These are phyloP conservation scores for Shargacucullia verbasci DNA, from an alignment of 2,888 invertebrate species.

Conservation along the genomic window DNA sequence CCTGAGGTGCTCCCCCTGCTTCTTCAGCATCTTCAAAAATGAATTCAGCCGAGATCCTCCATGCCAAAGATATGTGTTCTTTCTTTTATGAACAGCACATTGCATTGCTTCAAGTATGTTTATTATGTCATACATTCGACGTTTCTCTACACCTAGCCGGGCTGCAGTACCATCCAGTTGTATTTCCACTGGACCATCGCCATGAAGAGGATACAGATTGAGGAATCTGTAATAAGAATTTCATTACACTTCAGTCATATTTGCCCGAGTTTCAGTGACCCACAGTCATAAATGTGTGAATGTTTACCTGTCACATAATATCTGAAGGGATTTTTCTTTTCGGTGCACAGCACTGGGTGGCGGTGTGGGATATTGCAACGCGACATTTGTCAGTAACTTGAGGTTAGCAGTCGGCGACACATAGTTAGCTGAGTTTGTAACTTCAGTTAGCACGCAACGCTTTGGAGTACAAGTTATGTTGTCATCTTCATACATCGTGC, in stretches of 20 bases:
- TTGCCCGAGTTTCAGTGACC: not conserved
- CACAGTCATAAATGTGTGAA: conserved; percentile 3
- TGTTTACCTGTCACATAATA: conserved; percentile 89
- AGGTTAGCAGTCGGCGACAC: conserved; percentile 92
- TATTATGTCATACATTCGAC: conserved; percentile 93
- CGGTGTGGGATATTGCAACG: conserved; percentile 87
- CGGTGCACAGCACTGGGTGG: conserved; percentile 86
- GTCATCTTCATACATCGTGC: conserved; percentile 87
- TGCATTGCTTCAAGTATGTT: conserved; percentile 92
- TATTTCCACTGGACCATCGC: conserved; percentile 87
- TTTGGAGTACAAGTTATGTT: conserved; percentile 87
- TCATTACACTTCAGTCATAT: conserved; percentile 11
- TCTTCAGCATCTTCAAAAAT: conserved; percentile 90
- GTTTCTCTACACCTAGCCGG: conserved; percentile 90
- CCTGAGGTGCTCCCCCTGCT: conserved; percentile 87
- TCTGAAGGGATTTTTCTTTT: conserved; percentile 90
- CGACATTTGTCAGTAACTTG: conserved; percentile 91
- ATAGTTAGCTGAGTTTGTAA: conserved; percentile 86
- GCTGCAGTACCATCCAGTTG: conserved; percentile 91
- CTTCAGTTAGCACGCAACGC: conserved; percentile 87
- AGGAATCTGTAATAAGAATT: conserved; percentile 82
- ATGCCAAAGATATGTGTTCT: conserved; percentile 92
- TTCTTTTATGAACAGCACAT: conserved; percentile 90
- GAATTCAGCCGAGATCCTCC: conserved; percentile 90
- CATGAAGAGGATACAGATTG: conserved; percentile 87